Conservation (phyloP, 1,140 invertebrate species). For the Hermetia illucens region DNA sequence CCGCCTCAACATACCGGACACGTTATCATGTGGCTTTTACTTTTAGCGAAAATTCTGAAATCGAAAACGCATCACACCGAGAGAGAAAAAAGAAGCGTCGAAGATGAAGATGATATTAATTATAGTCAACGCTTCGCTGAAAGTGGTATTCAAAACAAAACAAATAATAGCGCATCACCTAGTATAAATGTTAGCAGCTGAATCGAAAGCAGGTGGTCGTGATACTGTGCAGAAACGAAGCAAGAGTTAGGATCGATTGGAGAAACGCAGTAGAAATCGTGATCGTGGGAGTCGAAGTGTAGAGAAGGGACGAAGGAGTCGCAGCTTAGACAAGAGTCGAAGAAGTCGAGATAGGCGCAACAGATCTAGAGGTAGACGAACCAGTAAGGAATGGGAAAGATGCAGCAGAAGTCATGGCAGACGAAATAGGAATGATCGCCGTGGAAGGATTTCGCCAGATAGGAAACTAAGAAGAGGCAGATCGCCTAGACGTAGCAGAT, state of each 20-base stretch:
- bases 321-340: neutral
- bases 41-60: no score
- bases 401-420: slow-evolving; percentile 15
- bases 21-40: no score
- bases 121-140: no score
- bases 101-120: no score
- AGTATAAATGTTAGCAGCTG: no score
- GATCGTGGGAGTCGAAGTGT: neutral
- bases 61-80: no score
- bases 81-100: no score
- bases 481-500: slow-evolving; percentile 1
- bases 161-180: no score
- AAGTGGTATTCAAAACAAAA: no score
- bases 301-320: neutral
- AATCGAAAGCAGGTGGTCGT: no score
- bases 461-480: slow-evolving; percentile 2
- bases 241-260: neutral
- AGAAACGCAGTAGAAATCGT: neutral
- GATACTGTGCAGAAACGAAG: no score
- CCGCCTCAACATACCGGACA: no score
- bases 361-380: neutral
- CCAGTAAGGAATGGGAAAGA: neutral
- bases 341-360: neutral
- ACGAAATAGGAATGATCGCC: slow-evolving; percentile 11
- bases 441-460: slow-evolving; percentile 9